Base-by-base conservation (phyloP, 2,113 vertebrate species). In the Apus apus region DNA sequence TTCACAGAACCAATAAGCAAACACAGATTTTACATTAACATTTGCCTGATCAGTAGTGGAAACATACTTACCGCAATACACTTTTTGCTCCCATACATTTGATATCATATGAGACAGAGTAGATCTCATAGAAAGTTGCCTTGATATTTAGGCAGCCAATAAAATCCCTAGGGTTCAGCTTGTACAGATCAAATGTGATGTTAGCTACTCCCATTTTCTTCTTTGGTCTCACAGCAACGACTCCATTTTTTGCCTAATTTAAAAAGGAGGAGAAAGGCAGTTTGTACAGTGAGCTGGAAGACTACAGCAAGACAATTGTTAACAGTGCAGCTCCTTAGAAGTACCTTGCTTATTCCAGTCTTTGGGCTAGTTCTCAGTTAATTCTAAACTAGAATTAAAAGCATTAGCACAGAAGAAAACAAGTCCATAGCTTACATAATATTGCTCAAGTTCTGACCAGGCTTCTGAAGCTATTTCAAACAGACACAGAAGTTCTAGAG, bases 121-220 rank as follows among this genome's bases (percentile, higher is more conserved):
- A 98, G 77, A 98, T 98, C 83, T 99, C 98, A 20, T 98, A 98
- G 90, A 99, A 97, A 1, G 98, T 98, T 7, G 98, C 98, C 84
- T 97, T 98, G 81, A 99, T 84, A 18, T 98, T 98, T 77, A 99
- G 96, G 62, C 98, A 98, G 57, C 98, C 98, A 78, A 99, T 98
- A 95, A 99, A 98, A 92, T 99, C 99, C 79, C 97, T 98, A 19
- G 98, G 98, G 85, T 97, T 98, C 94, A 98, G 93, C 92, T 98
- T 99, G 96, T 99, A 99, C 48, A 99, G 96, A 90, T 99, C 98
- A 45, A 99, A 98, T 22, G 97, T 98, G 93, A 99, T 89, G 54
- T 97, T 98, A 30, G 98, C 98, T n/a, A 99, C 98, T 48, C 98
- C 98, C 11, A 96, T 98, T 93, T 96, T 98, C 95, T 97, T 98